Evolutionary conservation across 1,140 invertebrate species (phyloP).

Genomic region (Cephus cinctus): DNA sequence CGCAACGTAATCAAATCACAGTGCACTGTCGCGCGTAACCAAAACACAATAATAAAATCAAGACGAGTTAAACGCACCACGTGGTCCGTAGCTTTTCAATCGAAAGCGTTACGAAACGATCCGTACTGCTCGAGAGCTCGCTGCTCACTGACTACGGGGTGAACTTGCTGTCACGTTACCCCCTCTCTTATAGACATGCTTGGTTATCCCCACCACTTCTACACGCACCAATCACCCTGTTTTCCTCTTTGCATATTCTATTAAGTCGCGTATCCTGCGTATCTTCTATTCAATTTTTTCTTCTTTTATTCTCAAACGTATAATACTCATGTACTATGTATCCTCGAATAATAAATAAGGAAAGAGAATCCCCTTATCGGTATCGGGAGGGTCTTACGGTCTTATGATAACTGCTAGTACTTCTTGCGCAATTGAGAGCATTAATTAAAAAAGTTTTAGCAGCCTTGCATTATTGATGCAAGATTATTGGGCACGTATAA

Average conservation of each 20-base stretch:
- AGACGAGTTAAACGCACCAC: constrained; percentile 19
- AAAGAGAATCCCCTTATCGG: too few relatives aligned
- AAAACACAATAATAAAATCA: too few relatives aligned
- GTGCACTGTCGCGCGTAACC: too few relatives aligned
- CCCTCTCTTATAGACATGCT: background rate
- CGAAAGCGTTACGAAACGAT: constrained; percentile 12
- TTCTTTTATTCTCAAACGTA: background rate
- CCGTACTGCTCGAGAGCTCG: constrained; percentile 34
- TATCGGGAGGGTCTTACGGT: too few relatives aligned
- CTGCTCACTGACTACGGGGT: constrained; percentile 32
- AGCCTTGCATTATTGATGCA: too few relatives aligned
- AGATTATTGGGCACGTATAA: too few relatives aligned
- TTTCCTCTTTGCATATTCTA: background rate
- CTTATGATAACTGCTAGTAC: too few relatives aligned
- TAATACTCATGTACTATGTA: background rate
- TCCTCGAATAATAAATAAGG: background rate
- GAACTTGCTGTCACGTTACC: background rate
- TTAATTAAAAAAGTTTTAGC: too few relatives aligned
- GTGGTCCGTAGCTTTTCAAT: constrained; percentile 22
- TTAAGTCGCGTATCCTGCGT: background rate
- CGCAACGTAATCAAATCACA: too few relatives aligned
- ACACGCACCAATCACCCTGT: background rate
- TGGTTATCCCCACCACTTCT: background rate
- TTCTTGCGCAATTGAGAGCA: too few relatives aligned
- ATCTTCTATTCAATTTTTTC: background rate